A percentile compares a stretch with the other conserved stretches of the same genome.
These are phyloP conservation scores for Peromyscus californicus DNA, from an alignment of 2,113 vertebrate species.

Conservation along the genomic window DNA sequence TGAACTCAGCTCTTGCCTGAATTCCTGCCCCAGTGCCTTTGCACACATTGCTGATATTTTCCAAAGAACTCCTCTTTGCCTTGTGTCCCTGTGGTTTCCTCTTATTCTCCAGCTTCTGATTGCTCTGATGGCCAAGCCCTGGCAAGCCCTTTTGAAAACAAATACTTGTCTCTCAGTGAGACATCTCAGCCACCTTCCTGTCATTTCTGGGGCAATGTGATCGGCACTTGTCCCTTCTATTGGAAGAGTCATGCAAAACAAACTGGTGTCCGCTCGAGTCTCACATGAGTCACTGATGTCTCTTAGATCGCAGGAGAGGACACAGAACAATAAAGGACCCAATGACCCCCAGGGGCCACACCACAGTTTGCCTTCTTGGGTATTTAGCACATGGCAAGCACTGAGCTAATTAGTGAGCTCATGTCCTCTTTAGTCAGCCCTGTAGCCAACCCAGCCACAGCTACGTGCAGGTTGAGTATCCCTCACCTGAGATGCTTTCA, in stretches of 20 bases:
- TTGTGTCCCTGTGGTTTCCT: rapidly evolving
- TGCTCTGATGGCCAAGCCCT: background rate
- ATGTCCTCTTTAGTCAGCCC: rapidly evolving
- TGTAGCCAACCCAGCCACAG: rapidly evolving
- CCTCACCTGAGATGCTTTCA: too few relatives aligned
- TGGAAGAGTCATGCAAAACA: background rate
- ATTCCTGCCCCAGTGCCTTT: background rate
- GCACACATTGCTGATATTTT: background rate
- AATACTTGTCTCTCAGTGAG: background rate
- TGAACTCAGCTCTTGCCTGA: background rate
- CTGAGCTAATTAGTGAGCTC: rapidly evolving
- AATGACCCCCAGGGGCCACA: background rate
- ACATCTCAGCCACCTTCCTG: background rate
- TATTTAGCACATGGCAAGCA: background rate
- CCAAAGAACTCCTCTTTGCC: background rate
- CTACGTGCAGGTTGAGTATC: rapidly evolving
- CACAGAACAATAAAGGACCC: background rate
- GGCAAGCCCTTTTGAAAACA: rapidly evolving
- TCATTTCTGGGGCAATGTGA: background rate
- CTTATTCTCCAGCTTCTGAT: background rate
- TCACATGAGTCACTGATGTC: rapidly evolving
- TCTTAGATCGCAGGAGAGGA: background rate
- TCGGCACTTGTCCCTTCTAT: background rate
- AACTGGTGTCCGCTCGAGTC: background rate
- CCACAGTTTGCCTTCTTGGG: rapidly evolving